phyloP scores from a whole-genome alignment of 2,888 invertebrate species.

The Mellilla xanthometata region DNA sequence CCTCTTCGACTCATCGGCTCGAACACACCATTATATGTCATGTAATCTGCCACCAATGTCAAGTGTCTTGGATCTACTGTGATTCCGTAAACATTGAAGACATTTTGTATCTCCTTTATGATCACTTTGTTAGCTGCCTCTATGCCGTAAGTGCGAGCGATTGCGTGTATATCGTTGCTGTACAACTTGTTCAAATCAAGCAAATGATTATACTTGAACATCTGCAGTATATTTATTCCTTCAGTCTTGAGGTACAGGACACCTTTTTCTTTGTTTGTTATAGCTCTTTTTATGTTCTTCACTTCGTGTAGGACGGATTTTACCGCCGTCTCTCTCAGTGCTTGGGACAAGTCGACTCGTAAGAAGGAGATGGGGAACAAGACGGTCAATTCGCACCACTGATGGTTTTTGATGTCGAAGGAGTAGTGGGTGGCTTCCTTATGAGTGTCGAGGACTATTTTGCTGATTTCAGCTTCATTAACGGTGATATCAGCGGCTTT shows the following conservation, averaged over 20 bases:
- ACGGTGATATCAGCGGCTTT: constrained; percentile 42
- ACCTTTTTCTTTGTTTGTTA: constrained; percentile 87
- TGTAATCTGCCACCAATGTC: constrained; percentile 96
- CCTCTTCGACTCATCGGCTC: constrained; percentile 95
- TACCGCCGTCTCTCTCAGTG: constrained; percentile 86
- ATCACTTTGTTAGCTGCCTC: constrained; percentile 97
- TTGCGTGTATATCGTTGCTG: constrained; percentile 96
- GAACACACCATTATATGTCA: constrained; percentile 96
- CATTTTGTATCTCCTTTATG: constrained; percentile 96
- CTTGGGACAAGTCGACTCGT: constrained; percentile 87
- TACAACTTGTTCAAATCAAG: constrained; percentile 92
- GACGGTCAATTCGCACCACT: constrained; percentile 94
- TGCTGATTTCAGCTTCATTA: constrained; percentile 47
- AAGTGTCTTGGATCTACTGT: constrained; percentile 97
- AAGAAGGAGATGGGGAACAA: constrained; percentile 80
- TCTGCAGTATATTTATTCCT: constrained; percentile 95
- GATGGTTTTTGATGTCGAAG: constrained; percentile 88
- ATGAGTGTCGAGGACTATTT: constrained; percentile 64
- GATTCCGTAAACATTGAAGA: constrained; percentile 98
- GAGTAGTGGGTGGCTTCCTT: constrained; percentile 84
- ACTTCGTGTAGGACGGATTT: constrained; percentile 91
- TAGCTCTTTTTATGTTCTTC: constrained; percentile 91
- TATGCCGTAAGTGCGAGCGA: constrained; percentile 96
- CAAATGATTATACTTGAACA: constrained; percentile 91
- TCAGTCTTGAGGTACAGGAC: constrained; percentile 93